Evolutionary conservation across 2,113 vertebrate species (phyloP), one percentile per base, ranked within the genome.

Genomic region (Carassius carassius): DNA sequence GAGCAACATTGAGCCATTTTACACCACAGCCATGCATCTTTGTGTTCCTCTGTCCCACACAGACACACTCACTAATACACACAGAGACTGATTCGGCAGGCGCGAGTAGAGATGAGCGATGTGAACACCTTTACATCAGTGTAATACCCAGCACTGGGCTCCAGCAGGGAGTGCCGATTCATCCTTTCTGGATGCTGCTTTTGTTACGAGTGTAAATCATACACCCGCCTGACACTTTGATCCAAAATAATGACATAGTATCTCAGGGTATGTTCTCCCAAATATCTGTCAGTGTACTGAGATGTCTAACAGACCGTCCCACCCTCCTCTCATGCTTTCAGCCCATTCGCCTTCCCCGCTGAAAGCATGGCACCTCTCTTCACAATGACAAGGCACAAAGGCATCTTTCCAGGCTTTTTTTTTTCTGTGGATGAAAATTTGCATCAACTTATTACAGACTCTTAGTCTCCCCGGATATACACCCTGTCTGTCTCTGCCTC

Each of bases 391-490:
- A 92, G 92, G 90, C 92, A 90, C 93, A 91, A 91, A 92, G 92
- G 90, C 92, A 90, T 94, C 92, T 91, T 91, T 92, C 89, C 90
- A 92, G 92, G 91, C 32, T 44, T 35, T 89, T 90, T 93, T 93
- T 92, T 91, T 37, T 91, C 1, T 49, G 21, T 87, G 88, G 88
- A 92, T 89, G 90, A 90, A 94, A 92, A 94, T 94, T 93, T 92
- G 92, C 93, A 87, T 90, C 91, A 93, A 90, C 91, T 93, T 93
- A 92, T 94, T 94, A 94, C 91, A 93, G 92, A 92, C 91, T 90
- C 90, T 88, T 85, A 90, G 91, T 73, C 81, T 72, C 32, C 5
- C 32, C 67, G 67, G 44, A 81, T 81, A 32, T 35, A 69, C 44
- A 69, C 47, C 25, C 69, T 74, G 51, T 79, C 84, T 58, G 29